Evolutionary conservation across 2,888 invertebrate genomes (phyloP).

Genomic region (Bombylius discolor): DNA sequence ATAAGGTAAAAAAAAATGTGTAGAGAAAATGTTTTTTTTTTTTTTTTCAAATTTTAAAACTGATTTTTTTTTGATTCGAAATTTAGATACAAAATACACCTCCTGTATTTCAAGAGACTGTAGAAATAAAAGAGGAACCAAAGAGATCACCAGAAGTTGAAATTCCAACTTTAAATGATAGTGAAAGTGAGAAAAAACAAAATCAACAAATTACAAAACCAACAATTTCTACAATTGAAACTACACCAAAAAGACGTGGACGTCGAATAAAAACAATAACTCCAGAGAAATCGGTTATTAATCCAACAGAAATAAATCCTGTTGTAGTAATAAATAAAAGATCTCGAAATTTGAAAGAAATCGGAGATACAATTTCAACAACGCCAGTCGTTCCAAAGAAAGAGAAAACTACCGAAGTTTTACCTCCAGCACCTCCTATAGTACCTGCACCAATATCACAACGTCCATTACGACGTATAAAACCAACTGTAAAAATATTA

Average conservation of each 20-base stretch:
- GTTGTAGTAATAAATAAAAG: not conserved
- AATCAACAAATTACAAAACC: not conserved
- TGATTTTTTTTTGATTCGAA: too few relatives aligned
- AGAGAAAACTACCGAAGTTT: not conserved
- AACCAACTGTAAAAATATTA: constrained; percentile 53
- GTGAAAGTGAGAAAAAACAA: not conserved
- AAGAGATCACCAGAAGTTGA: constrained; percentile 1
- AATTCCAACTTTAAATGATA: not conserved
- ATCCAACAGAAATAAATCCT: not conserved
- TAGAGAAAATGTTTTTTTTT: too few relatives aligned
- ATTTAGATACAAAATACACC: not conserved
- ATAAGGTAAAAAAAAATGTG: not conserved
- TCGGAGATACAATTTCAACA: not conserved
- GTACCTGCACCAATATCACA: constrained; percentile 15
- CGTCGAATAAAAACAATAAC: constrained; percentile 27
- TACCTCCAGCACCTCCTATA: not conserved
- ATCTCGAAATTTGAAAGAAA: constrained; percentile 23
- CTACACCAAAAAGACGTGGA: constrained; percentile 33
- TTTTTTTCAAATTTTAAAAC: too few relatives aligned
- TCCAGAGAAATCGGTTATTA: constrained; percentile 1
- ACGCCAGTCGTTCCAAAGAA: not conserved
- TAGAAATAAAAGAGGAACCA: not conserved
- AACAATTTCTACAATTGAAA: constrained; percentile 11
- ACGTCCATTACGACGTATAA: constrained; percentile 45
- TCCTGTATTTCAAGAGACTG: not conserved